Base-by-base conservation (phyloP, 2,113 vertebrate genomes). In the Crotalus tigris region DNA sequence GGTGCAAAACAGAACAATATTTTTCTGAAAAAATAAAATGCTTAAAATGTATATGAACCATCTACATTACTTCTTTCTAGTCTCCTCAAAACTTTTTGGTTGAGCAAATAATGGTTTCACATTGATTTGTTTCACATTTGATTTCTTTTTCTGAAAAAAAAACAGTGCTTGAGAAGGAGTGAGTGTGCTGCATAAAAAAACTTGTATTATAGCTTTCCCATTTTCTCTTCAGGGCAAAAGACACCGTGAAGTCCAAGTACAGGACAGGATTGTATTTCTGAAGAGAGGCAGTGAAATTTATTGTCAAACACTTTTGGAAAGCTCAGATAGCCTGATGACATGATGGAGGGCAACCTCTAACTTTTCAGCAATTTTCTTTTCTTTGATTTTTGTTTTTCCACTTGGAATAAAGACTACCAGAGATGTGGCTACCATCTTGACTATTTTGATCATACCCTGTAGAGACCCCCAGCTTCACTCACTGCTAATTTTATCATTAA, bases 141-240 rank as follows among this genome's bases (percentile, higher is more conserved):
- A 64, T 91, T 88, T 24, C 0, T 0, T 94, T 91, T 94, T 94
- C 94, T 95, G 93, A 92, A 93, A 91, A 94, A 39, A 93, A 93
- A 92, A 94, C 39, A 95, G 95, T 94, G 92, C 93, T 96, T 94
- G 92, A 94, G 88, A 94, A 94, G 92, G 90, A 88, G 81, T 90
- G 93, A 85, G 92, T 90, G n/a, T n/a, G 55, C 10, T 39, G 59
- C 59, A 75, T 87, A 88, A 75, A 90, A 92, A 88, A 87, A 8
- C 93, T 93, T 94, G 86, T 8, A 39, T 93, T 90, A 49, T 92
- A 64, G 49, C n/a, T 0, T 85, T 94, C 90, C 89, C 89, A 91
- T 0, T 3, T 2, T 87, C 89, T 91, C 64, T 90, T 91, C 91
- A 85, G 29, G 59, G 59, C 39, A 33, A 64, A 75, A 33, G 53